Conservation (phyloP, 2,888 invertebrate species). For the Lamellibrachia satsuma region DNA sequence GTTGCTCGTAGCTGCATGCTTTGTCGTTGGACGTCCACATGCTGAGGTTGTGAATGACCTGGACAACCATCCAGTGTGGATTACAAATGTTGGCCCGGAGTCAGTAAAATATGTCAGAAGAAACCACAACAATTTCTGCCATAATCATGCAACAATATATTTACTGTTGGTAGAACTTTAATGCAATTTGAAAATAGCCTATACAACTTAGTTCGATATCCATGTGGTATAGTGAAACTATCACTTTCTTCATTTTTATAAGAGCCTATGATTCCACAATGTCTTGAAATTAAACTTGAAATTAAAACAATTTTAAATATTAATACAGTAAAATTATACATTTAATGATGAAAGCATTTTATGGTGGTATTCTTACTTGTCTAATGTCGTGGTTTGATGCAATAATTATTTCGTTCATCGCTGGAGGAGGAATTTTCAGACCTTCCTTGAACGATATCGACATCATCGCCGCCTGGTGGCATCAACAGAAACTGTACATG, state of each 20-base stretch:
- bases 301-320: background rate
- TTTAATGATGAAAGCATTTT: background rate
- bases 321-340: background rate
- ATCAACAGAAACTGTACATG: background rate
- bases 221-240: background rate
- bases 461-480: slow-evolving; percentile 82
- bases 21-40: slow-evolving; percentile 77
- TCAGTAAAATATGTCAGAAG: background rate
- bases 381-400: slow-evolving; percentile 92
- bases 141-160: no score
- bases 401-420: slow-evolving; percentile 82
- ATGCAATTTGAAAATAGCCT: no score
- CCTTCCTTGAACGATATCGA: slow-evolving; percentile 91
- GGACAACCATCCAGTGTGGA: slow-evolving; percentile 28
- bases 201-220: background rate
- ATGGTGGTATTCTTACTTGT: slow-evolving; percentile 72
- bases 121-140: no score
- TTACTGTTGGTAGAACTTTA: no score
- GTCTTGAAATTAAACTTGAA: background rate
- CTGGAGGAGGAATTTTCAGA: slow-evolving; percentile 79
- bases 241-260: background rate
- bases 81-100: background rate
- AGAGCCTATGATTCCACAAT: background rate
- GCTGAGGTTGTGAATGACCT: slow-evolving; percentile 83
- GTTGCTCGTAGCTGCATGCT: slow-evolving; percentile 68